Evolutionary conservation across 2,888 invertebrate genomes (phyloP).

Genomic region (Tetragonula carbonaria): DNA sequence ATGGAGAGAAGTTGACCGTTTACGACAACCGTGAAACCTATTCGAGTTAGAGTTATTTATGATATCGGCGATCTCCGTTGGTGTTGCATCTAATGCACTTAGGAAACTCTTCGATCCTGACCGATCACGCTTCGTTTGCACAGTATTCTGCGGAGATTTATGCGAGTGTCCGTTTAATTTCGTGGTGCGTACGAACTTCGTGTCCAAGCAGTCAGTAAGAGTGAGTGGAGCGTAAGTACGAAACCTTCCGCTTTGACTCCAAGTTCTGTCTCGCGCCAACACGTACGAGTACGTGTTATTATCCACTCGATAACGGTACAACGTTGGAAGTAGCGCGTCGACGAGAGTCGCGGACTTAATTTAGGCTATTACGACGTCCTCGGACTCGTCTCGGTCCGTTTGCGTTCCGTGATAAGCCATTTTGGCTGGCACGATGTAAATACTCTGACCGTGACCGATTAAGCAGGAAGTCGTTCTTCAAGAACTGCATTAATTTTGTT

Average conservation of each 20-base stretch:
- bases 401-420: conserved; percentile 67
- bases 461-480: conserved; percentile 55
- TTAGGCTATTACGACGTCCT: conserved; percentile 67
- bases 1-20: conserved; percentile 32
- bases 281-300: conserved; percentile 54
- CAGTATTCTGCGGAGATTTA: conserved; percentile 5
- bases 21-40: conserved; percentile 35
- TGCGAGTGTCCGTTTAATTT: conserved; percentile 32
- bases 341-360: conserved; percentile 63
- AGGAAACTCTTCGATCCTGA: background rate
- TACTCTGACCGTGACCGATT: conserved; percentile 40
- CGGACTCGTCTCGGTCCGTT: conserved; percentile 29
- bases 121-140: conserved; percentile 23
- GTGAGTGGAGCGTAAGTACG: background rate
- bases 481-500: conserved; percentile 58
- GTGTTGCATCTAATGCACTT: background rate
- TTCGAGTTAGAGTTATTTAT: conserved; percentile 42
- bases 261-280: conserved; percentile 25
- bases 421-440: conserved; percentile 55
- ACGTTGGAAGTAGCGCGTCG: conserved; percentile 35
- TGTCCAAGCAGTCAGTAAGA: conserved; percentile 23
- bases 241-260: background rate
- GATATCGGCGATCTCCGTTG: conserved; percentile 13
- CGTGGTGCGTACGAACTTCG: conserved; percentile 33
- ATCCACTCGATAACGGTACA: conserved; percentile 59